Evolutionary conservation across 2,797 vertebrate species (phyloP).

Genomic region (Eurystomus glaucurus): DNA sequence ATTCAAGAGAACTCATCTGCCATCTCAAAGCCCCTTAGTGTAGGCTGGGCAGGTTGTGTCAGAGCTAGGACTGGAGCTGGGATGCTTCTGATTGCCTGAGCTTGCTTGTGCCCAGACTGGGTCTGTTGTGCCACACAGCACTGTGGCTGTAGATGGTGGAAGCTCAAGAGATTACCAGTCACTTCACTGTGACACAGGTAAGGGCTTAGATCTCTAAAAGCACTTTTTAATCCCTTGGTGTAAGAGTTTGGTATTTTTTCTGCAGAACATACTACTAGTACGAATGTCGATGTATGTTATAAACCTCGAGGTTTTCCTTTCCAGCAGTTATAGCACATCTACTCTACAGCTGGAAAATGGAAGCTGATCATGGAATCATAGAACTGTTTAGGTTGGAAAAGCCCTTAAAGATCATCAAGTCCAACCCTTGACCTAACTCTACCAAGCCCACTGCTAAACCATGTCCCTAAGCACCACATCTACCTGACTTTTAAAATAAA

Average conservation of each 20-base stretch:
- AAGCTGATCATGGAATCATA: not conserved
- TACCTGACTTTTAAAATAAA: not conserved
- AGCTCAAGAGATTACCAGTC: not conserved
- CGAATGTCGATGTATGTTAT: not conserved
- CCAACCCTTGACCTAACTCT: too few species aligned
- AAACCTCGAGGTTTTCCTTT: not conserved
- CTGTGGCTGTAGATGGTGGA: not conserved
- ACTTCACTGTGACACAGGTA: not conserved
- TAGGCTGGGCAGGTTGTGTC: not conserved
- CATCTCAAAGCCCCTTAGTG: not conserved
- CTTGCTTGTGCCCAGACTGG: accelerated
- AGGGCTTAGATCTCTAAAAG: not conserved
- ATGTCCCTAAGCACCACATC: too few species aligned
- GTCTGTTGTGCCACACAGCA: not conserved
- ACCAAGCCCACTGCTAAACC: too few species aligned
- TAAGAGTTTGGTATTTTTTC: not conserved
- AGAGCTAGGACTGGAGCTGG: not conserved
- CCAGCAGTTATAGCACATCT: not conserved
- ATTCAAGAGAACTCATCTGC: not conserved
- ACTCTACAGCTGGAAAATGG: not conserved
- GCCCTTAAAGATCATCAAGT: too few species aligned
- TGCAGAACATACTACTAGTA: not conserved
- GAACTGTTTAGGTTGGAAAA: too few species aligned
- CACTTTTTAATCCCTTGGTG: not conserved
- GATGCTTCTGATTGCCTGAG: not conserved